Percentiles rank a stretch among this genome's conserved stretches.
phyloP scores from a whole-genome alignment of 2,888 invertebrate genomes.

The Tiliacea aurago region DNA sequence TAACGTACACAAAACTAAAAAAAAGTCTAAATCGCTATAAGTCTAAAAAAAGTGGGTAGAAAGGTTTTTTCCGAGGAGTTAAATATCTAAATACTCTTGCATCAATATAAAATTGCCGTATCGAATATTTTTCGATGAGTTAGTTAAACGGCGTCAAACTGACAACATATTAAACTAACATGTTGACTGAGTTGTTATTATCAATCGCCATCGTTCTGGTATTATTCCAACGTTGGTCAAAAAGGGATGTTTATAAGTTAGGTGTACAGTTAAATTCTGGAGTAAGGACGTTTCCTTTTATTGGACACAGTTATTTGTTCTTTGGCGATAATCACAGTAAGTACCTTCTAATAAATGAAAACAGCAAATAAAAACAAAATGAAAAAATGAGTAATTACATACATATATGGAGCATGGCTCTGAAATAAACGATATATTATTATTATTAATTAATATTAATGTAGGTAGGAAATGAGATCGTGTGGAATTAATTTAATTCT shows the following conservation, averaged over 20 bases:
- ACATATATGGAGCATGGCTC: too few species aligned
- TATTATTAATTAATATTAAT: too few species aligned
- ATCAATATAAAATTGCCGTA: slow-evolving; percentile 25
- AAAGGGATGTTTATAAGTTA: slow-evolving; percentile 52
- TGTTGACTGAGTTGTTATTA: slow-evolving; percentile 33
- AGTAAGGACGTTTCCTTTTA: slow-evolving; percentile 51
- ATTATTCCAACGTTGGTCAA: slow-evolving; percentile 51
- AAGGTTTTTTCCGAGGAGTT: not conserved
- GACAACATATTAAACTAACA: slow-evolving; percentile 9
- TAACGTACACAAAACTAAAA: too few species aligned
- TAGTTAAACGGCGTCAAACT: not conserved
- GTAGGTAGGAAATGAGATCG: too few species aligned
- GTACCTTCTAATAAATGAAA: slow-evolving; percentile 6
- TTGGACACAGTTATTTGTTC: slow-evolving; percentile 66
- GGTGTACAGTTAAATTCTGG: slow-evolving; percentile 56
- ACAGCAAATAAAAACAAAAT: too few species aligned
- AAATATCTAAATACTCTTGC: not conserved
- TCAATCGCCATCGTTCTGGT: slow-evolving; percentile 34
- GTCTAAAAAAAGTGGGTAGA: not conserved
- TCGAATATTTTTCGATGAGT: slow-evolving; percentile 9
- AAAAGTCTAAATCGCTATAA: not conserved
- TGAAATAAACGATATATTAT: too few species aligned
- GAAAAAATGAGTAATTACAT: too few species aligned
- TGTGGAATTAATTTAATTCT: too few species aligned
- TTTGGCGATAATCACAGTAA: slow-evolving; percentile 62